Base-by-base conservation (phyloP, 2,113 vertebrate genomes). In the Dermatemys mawii region DNA sequence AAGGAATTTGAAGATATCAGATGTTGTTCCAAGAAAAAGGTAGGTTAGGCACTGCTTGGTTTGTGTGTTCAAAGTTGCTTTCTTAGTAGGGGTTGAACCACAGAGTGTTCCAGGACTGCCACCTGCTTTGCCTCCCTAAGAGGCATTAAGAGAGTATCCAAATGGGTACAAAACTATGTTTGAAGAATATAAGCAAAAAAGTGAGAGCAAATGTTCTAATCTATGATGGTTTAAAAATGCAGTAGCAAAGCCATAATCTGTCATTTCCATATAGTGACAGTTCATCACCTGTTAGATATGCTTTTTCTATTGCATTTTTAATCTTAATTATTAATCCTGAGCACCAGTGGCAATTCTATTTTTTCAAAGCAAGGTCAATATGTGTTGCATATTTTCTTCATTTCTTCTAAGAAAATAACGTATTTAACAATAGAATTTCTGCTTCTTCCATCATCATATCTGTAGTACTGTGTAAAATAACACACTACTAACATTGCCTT, bases 1-100 rank as follows among this genome's bases (percentile, higher is more conserved):
- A 92, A 92, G 88, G 76, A 95, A 91, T 95, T 0, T 78, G 48
- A 93, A 81, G 35, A 76, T 87, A 78, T 84, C 93, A 89, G 87
- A 90, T 32, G 10, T 93, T 44, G 0, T 92, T 89, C 89, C 85
- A 93, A 89, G 90, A 60, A 86, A 57, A 83, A 90, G 89, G 76
- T 82, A 81, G 81, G 76, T 48, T 83, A 94, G 70, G 84, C 83
- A 75, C 12, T 0, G 3, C 50, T 32, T 81, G 53, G 90, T 88
- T 41, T 93, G 16, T 1, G 4, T 10, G 51, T 0, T 1, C 9
- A 29, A 9, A 80, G 49, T 46, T 92, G 6, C 60, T 46, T 63
- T 96, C 88, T 91, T 70, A 80, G 53, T 88, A 60, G 60, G 46
- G 63, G 73, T 44, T 86, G 88, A 35, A 90, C 81, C 84, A 88